Conservation (phyloP, 2,113 vertebrate species). For the Callipepla squamata region DNA sequence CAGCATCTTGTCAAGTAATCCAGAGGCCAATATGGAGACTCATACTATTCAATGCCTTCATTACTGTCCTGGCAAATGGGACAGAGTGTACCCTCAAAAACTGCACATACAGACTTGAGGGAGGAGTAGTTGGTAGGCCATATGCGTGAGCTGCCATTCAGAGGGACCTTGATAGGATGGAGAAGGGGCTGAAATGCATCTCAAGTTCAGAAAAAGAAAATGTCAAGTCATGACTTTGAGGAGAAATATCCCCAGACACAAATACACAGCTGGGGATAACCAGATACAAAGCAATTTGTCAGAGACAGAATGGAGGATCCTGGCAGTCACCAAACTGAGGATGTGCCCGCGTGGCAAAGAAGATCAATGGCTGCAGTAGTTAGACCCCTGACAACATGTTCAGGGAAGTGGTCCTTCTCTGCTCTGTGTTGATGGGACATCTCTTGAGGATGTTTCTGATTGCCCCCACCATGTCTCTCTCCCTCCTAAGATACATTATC, state of each 20-base stretch:
- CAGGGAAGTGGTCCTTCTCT: neutral
- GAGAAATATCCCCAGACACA: neutral
- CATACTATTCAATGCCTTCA: neutral
- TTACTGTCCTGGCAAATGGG: neutral
- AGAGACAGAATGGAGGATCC: neutral
- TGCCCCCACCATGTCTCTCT: no score
- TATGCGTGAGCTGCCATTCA: neutral
- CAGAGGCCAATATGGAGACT: neutral
- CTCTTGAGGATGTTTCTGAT: neutral
- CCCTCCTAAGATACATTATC: no score
- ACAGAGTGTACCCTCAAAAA: rapidly evolving
- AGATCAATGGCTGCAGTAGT: no score
- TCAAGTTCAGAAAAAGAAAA: neutral
- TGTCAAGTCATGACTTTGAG: neutral
- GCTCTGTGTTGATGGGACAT: neutral
- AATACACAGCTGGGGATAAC: rapidly evolving
- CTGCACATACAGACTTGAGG: neutral
- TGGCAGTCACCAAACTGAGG: no score
- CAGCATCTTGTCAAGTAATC: neutral
- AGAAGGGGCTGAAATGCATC: neutral
- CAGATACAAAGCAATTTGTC: neutral
- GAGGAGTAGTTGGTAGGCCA: neutral
- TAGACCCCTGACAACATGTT: neutral
- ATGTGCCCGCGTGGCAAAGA: neutral
- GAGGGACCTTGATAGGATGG: neutral